Conservation (phyloP, 2,888 invertebrate species). For the Sycophila texana region DNA sequence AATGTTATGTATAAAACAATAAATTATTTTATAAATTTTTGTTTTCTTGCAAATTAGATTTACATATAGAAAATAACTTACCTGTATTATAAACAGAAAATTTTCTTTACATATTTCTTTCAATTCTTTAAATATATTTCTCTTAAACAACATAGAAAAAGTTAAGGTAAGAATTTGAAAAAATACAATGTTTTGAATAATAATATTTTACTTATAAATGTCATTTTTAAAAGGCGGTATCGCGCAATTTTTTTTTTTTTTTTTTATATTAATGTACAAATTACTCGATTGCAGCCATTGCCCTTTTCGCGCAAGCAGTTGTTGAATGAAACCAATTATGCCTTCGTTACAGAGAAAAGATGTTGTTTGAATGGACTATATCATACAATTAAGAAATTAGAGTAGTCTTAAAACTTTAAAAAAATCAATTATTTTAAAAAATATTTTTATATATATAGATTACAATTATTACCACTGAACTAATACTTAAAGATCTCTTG, state of each 20-base stretch:
- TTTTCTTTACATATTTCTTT: background rate
- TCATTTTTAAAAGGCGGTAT: conserved; percentile 57
- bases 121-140: background rate
- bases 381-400: conserved; percentile 49
- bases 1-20: background rate
- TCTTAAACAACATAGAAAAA: background rate
- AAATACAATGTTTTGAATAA: conserved; percentile 45
- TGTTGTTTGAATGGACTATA: conserved; percentile 44
- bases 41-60: background rate
- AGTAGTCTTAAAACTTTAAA: conserved; percentile 55
- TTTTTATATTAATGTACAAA: conserved; percentile 49
- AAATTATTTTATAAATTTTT: conserved; percentile 4
- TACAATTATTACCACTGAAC: conserved; percentile 44
- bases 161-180: conserved; percentile 26
- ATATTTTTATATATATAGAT: conserved; percentile 40
- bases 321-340: conserved; percentile 49
- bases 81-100: background rate
- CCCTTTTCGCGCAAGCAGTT: conserved; percentile 52
- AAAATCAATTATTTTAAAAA: conserved; percentile 50
- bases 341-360: conserved; percentile 50
- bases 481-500: conserved; percentile 46
- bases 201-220: conserved; percentile 57
- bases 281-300: conserved; percentile 53
- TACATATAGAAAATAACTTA: background rate
- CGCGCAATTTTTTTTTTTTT: conserved; percentile 44